Base-by-base conservation (phyloP, 2,113 vertebrate species). In the Prionailurus bengalensis region DNA sequence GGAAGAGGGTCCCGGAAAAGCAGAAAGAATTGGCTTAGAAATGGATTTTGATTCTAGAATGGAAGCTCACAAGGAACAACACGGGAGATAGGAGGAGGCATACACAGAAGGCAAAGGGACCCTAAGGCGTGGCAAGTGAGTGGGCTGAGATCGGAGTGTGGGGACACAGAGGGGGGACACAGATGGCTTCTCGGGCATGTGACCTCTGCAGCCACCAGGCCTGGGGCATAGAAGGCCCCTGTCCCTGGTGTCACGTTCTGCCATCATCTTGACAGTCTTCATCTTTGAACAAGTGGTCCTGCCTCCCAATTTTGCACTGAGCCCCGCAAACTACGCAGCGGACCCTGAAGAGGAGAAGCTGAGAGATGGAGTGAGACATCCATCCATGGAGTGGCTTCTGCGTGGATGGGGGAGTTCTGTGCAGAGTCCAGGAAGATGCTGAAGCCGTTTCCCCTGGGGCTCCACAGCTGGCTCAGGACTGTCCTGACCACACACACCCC, bases 71-170 rank as follows among this genome's bases (percentile, higher is more conserved):
- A 17, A 71, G 61, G 42, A 74, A 27, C 48, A 48, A 36, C 36
- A 15, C 4, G 31, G 53, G 55, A 58, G 29, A 23, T 7, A 66
- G 10, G 16, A 51, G 11, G 48, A 8, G 7, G 5, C 1, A 0
- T 36, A 0, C 9, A 7, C 45, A 45, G 11, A 51, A 15, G 1
- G n/a, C 12, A 31, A 1, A 10, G 1, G 21, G 29, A 53, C 1
- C 21, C 14, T 53, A 31, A 48, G 3, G 11, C 0, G 0, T 36
- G 36, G 76, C 48, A 2, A 0, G 29, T 14, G 5, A 6, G 33
- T 45, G 36, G 16, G 4, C 48, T 65, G 66, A 70, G 42, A 33
- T 9, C 15, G 25, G 33, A 21, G 14, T 1, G 0, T 11, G 5
- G 48, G 70, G 36, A 31, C n/a, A 5, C 0, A 0, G 48, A 17